Base-by-base conservation (phyloP, 2,113 vertebrate genomes). In the Chamaea fasciata region DNA sequence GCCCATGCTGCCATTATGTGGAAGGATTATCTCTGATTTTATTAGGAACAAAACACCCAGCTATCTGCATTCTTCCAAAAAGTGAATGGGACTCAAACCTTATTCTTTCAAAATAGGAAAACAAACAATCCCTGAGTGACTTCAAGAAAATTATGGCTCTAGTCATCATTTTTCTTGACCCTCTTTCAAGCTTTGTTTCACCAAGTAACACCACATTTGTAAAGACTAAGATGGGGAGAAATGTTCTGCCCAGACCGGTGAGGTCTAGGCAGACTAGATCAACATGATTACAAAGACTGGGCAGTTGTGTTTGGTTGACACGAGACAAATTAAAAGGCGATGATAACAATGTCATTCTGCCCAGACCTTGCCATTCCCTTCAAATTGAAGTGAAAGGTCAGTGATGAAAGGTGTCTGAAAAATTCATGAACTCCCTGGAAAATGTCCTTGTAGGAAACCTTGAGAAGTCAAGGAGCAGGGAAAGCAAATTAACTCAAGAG, bases 381-480 rank as follows among this genome's bases (percentile, higher is more conserved):
- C 35, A 92, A 89, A 95, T 44, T 70, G 79, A 94, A 91, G 87
- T 63, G 67, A 91, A 95, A 92, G 81, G 75, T 94, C 82, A 83
- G 59, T 56, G 75, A 90, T 83, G 68, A 90, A 95, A 88, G 63
- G 23, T 31, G 27, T 20, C 75, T 92, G 64, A 94, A 95, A 95
- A 95, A 87, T 83, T 86, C 42, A 95, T 85, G 55, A 91, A 83
- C 53, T 91, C 46, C n/a, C 50, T 39, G 50, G 42, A 39, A 94
- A 84, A 37, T 16, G 60, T 74, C 52, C 75, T 94, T 93, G 69
- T 47, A 50, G 60, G 35, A 86, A 93, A 79, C 27, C 80, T 92
- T 35, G 69, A 83, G 63, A 80, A 95, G 65, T 42, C 57, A 91
- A 87, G 50, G 27, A 65, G n/a, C 60, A 81, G 28, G 17, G 37